Evolutionary conservation across 2,113 vertebrate species (phyloP), one percentile per base, ranked within the genome.

Genomic region (Erythrocercus mccallii): DNA sequence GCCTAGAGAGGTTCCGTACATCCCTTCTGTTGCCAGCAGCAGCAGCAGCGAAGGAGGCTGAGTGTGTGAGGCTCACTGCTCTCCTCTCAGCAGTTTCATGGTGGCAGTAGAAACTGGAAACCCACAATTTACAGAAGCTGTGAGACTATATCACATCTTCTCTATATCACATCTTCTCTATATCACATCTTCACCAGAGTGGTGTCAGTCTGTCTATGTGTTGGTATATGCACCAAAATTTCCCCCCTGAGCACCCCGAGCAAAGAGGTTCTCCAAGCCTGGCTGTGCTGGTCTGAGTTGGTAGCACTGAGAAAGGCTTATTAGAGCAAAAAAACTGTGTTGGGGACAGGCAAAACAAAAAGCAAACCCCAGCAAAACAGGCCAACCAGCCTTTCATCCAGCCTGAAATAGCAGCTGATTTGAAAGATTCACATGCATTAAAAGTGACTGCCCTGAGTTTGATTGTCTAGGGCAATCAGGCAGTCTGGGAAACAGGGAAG

Each of bases 11-110:
- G 7, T 8, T 83, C 35, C 76, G 15, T 20, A 44, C 0, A 6
- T 50, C 44, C 22, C 8, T 2, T 44, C 37, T 10, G n/a, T 38
- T 20, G 20, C 31, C 17, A 72, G 12, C 33, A 61, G 11, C 6
- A 11, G 3, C 28, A 28, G 17, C 40, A 42, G 30, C 0, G 0
- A 31, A 19, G 24, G 14, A 60, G 24, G 15, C 11, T 27, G 37
- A 72, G 16, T 0, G 0, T 2, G 6, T 24, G 21, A 30, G 28
- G 6, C 37, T 60, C 1, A 0, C 28, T 61, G 15, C 5, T 6
- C 8, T 72, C 19, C 30, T 50, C 1, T 0, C 12, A 66, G 65
- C 19, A 23, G 23, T 40, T 86, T 76, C 0, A 0, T 22, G 12
- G 24, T 56, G 40, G 10, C 8, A 45, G 5, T 3, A n/a, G 64